Base-by-base conservation (phyloP, 2,888 invertebrate species). In the Dilophus febrilis region DNA sequence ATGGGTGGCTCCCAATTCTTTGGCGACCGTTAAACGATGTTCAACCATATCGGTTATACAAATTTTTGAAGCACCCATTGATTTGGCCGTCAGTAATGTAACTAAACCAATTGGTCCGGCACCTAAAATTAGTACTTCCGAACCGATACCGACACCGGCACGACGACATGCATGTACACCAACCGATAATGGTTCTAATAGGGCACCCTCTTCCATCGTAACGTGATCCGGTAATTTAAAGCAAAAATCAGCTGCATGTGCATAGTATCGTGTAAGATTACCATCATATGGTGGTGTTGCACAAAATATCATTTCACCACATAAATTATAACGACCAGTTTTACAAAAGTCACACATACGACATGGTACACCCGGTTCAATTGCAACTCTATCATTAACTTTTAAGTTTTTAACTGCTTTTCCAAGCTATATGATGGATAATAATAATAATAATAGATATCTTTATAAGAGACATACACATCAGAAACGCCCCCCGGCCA, bases 251-350 rank as follows among this genome's bases (percentile, higher is more conserved):
- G 85, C 86, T 6, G 87, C 81, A 54, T 95, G 95, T 32, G 78
- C 78, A 62, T 88, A 92, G 60, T 74, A 94, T 51, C 83, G 71
- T 35, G 76, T 71, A 19, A 97, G 70, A 58, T 84, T 91, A 40
- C 97, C 97, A 66, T 97, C 77, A 40, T 72, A 65, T 0, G 95
- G 95, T 2, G 95, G 95, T 1, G 94, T 94, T n/a, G 94, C 94
- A 61, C 88, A 88, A 66, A 94, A 95, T 40, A 67, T 55, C 60
- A 95, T 80, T 40, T 85, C 83, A 0, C 72, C 70, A 49, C 97
- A 97, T 33, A 95, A 70, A 64, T 97, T 90, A 65, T 97, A 97
- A 43, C 73, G 69, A 31, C 95, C 95, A 0, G 38, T 42, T 35
- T 86, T 88, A 65, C 95, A 95, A 56, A 72, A 78, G 40, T 71